Percentiles rank a stretch among this genome's conserved stretches.
Evolutionary conservation across 2,888 invertebrate genomes (phyloP).

Genomic region (Drosophila picticornis): DNA sequence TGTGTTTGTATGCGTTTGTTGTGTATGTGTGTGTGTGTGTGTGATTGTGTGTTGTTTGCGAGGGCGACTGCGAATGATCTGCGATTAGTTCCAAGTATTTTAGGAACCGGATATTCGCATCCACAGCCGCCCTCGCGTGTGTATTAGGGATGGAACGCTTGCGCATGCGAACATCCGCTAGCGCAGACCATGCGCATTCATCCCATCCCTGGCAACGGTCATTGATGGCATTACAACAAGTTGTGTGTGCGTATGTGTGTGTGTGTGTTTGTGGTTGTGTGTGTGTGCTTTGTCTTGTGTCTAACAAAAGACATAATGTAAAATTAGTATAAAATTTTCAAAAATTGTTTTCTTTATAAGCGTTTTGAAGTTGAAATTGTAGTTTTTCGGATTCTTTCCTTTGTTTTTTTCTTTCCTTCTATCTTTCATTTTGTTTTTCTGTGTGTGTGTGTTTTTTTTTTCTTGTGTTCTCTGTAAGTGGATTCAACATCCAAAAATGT

Average conservation of each 20-base stretch:
- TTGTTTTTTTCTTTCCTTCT: slow-evolving; percentile 14
- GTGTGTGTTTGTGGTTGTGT: not conserved
- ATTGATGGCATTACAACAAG: slow-evolving; percentile 23
- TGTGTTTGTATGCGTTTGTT: slow-evolving; percentile 19
- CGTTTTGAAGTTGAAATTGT: slow-evolving; percentile 82
- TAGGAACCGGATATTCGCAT: slow-evolving; percentile 60
- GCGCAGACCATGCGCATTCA: slow-evolving; percentile 48
- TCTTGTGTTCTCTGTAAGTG: slow-evolving; percentile 38
- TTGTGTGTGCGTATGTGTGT: not conserved
- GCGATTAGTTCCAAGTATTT: slow-evolving; percentile 17
- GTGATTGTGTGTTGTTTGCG: slow-evolving; percentile 23
- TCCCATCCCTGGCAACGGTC: slow-evolving; percentile 49
- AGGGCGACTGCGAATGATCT: slow-evolving; percentile 27
- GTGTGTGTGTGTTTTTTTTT: slow-evolving; percentile 17
- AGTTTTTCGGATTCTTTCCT: slow-evolving; percentile 60
- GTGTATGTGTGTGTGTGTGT: slow-evolving; percentile 18
- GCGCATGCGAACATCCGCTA: slow-evolving; percentile 57
- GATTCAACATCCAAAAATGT: slow-evolving; percentile 61
- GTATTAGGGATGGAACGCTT: slow-evolving; percentile 57
- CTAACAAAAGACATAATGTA: slow-evolving; percentile 67
- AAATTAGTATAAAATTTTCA: slow-evolving; percentile 74
- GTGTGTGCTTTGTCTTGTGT: slow-evolving; percentile 53
- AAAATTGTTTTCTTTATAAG: slow-evolving; percentile 79
- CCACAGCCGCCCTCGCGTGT: slow-evolving; percentile 34
- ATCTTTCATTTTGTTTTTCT: slow-evolving; percentile 23